Percentiles rank a stretch among this genome's conserved stretches.
phyloP scores from a whole-genome alignment of 2,797 vertebrate genomes.

The Enteromius anoplus region DNA sequence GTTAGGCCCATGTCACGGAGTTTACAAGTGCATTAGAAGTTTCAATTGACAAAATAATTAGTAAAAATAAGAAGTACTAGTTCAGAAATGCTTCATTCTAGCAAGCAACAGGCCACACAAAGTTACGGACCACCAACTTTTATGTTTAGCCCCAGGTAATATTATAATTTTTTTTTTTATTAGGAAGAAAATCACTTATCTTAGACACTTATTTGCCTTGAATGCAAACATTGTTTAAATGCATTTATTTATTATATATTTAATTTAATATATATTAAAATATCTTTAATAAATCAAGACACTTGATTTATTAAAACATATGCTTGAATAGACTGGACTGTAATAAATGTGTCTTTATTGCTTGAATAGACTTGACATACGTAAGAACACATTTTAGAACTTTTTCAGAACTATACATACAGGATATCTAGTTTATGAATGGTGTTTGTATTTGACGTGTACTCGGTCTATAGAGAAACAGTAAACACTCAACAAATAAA shows the following conservation, averaged over 20 bases:
- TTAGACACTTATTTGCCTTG: not conserved
- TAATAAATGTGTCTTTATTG: not conserved
- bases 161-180: not conserved
- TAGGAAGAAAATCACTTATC: not conserved
- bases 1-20: conserved; percentile 23
- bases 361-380: not conserved
- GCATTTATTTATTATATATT: not conserved
- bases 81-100: not conserved
- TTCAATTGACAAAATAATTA: not conserved
- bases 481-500: not conserved
- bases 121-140: not conserved
- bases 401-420: not conserved
- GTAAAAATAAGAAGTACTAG: not conserved
- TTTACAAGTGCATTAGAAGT: conserved; percentile 17
- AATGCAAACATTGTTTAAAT: not conserved
- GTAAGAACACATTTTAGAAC: not conserved
- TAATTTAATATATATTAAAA: not conserved
- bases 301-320: not conserved
- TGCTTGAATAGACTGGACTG: not conserved
- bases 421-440: not conserved
- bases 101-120: not conserved
- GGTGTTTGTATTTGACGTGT: not conserved
- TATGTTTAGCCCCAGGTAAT: not conserved
- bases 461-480: not conserved
- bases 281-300: not conserved